Evolutionary conservation across 1,140 invertebrate species (phyloP), one percentile per base, ranked within the genome.

Genomic region (Aphidius gifuensis): DNA sequence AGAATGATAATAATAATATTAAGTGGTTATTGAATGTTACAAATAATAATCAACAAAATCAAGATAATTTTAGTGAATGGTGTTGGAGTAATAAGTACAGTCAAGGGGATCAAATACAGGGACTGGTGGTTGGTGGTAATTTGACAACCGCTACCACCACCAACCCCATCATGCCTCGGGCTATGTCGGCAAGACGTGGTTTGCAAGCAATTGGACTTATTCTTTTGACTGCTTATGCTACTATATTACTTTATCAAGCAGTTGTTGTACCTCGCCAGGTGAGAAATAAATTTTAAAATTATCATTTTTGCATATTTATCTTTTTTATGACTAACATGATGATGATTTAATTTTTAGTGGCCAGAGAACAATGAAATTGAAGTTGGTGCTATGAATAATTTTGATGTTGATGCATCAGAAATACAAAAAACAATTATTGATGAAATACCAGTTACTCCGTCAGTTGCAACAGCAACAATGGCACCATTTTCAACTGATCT

Each of bases 401-500:
- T 68, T 32, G 66, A 72, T 47, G 66, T 72, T 44, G 72, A 74
- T 45, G 61, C 53, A 16, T 73, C 73, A 40, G 69, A 60, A 11
- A 64, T 63, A 9, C 67, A 68, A 43, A 69, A 60, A 54, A 64
- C 58, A 54, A 68, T 64, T 54, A 63, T 51, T 58, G 77, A 74
- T 51, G 73, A 75, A 55, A 68, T 60, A 32, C 72, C 67, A 71
- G 75, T 73, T 71, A 84, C 79, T 67, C 77, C 69, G 42, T 77
- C 69, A 64, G 77, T 81, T 42, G 79, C 80, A 48, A 84, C 81
- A 39, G 82, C 82, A 45, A 90, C 88, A 66, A 85, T 85, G 70
- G 83, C 84, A 68, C 86, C 85, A 66, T 88, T 86, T 67, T 83
- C 86, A 55, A 89, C 89, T 49, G 85, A 84, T 58, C 82, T 95